These are phyloP conservation scores for Polyergus mexicanus DNA, from an alignment of 1,140 invertebrate genomes.

Conservation along the genomic window DNA sequence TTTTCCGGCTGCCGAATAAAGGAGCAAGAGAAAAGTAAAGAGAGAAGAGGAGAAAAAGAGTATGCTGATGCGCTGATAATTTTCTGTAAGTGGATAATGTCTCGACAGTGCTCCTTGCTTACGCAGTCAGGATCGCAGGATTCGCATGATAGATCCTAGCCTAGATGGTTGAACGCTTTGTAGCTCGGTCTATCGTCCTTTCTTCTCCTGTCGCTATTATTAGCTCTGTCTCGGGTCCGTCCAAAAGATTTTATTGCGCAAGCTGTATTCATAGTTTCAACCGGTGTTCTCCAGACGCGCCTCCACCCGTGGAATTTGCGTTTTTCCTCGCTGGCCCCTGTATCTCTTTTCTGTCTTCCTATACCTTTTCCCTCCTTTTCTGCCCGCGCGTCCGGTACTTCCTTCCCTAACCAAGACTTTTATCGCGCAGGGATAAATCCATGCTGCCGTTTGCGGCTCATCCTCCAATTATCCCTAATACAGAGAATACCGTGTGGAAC, in stretches of 20 bases:
- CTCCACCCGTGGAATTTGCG: constrained; percentile 70
- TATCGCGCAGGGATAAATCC: constrained; percentile 71
- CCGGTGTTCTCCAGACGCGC: constrained; percentile 68
- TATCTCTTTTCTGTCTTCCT: neutral
- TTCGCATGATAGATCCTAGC: constrained; percentile 70
- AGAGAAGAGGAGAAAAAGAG: constrained; percentile 44
- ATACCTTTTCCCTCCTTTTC: neutral
- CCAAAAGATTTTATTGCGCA: constrained; percentile 68
- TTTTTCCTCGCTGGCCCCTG: constrained; percentile 66
- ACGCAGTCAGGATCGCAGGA: constrained; percentile 75
- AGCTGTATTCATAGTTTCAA: constrained; percentile 72
- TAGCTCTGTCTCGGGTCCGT: constrained; percentile 38
- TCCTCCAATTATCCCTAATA: constrained; percentile 80
- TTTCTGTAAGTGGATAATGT: constrained; percentile 84
- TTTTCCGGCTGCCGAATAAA: constrained; percentile 79
- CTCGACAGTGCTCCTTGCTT: constrained; percentile 78
- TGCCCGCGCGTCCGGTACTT: neutral
- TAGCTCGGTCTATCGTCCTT: constrained; percentile 56
- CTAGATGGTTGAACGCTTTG: constrained; percentile 69
- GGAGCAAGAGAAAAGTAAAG: constrained; percentile 53
- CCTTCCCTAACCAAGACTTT: constrained; percentile 57
- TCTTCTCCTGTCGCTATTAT: constrained; percentile 47
- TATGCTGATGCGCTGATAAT: constrained; percentile 74
- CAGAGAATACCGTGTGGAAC: constrained; percentile 75
- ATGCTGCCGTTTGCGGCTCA: constrained; percentile 75